Evolutionary conservation across 1,140 invertebrate genomes (phyloP), one percentile per base, ranked within the genome.

Genomic region (Zaprionus taronus): DNA sequence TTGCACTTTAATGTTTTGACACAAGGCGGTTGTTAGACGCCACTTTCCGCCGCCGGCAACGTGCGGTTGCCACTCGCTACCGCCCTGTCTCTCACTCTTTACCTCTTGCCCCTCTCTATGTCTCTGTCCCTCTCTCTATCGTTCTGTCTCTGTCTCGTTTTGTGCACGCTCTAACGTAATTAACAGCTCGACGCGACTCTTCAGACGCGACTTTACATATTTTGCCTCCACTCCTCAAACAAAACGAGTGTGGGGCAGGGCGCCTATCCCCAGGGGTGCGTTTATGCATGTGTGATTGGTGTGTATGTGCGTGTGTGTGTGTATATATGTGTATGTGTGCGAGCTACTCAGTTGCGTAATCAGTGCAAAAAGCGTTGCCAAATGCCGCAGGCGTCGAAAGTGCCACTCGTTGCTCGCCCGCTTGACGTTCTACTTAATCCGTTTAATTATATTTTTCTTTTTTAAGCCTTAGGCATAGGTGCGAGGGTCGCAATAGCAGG

Each of bases 1-100:
- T 65, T 77, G 72, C 77, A 77, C 73, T 79, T 79, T 79, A 79
- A 79, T 79, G 77, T 77, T 79, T 68, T 72, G 77, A 72, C 73
- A 72, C 73, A 77, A 70, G 61, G 64, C 73, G 73, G 58, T 77
- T 79, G 77, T 79, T 79, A 79, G 62, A 77, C 60, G 67, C 72
- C 77, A 79, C 72, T 79, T 79, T 62, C 71, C 31, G 34, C 61
- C 15, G 47, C 58, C 14, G 12, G 26, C 56, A 58, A 58, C 56
- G 22, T 56, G 56, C 28, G 56, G 31, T 56, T 28, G 53, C 26
- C 53, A 56, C 26, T 28, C 22, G 53, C 53, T 49, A 49, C 47
- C 20, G 6, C 7, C 17, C 7, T 7, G 7, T 4, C 15, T 6
- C 15, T 4, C 5, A 5, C n/a, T 26, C 24, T 26, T 26, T 26